Evolutionary conservation across 2,797 vertebrate species (phyloP).

Genomic region (Perodicticus potto): DNA sequence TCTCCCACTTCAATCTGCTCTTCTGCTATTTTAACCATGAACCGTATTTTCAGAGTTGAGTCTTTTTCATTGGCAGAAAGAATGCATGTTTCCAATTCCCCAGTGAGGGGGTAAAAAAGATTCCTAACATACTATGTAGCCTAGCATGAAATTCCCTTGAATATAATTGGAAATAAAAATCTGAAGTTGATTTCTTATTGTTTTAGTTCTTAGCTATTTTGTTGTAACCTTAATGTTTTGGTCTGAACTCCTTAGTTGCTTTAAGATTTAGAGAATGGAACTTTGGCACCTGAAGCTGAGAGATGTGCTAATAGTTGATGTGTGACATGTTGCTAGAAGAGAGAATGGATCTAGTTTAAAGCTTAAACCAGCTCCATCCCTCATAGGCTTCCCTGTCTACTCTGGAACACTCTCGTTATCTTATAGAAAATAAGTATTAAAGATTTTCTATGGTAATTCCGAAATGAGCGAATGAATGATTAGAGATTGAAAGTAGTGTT

Average conservation of each 20-base stretch:
- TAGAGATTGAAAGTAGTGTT: not conserved
- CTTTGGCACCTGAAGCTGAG: not conserved
- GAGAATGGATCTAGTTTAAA: constrained; percentile 1
- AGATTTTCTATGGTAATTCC: constrained; percentile 40
- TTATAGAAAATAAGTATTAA: constrained; percentile 43
- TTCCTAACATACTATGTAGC: not conserved
- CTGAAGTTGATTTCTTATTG: constrained; percentile 29
- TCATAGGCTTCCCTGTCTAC: not conserved
- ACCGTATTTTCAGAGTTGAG: constrained; percentile 31
- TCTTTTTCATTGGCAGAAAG: constrained; percentile 5
- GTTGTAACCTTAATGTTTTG: not conserved
- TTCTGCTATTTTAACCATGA: not conserved
- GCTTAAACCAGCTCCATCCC: not conserved
- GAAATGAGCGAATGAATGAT: not conserved
- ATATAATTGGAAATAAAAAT: constrained; percentile 55
- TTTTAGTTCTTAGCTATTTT: not conserved
- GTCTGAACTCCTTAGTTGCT: not conserved
- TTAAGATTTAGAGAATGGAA: not conserved
- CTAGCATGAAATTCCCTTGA: constrained; percentile 54
- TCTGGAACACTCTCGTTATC: not conserved
- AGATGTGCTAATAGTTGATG: not conserved
- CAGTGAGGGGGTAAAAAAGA: not conserved
- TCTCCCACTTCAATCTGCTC: not conserved
- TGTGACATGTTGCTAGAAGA: not conserved
- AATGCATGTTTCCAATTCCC: constrained; percentile 63